These are phyloP conservation scores for Amphipyra berbera DNA, from an alignment of 2,888 invertebrate genomes.

Conservation along the genomic window DNA sequence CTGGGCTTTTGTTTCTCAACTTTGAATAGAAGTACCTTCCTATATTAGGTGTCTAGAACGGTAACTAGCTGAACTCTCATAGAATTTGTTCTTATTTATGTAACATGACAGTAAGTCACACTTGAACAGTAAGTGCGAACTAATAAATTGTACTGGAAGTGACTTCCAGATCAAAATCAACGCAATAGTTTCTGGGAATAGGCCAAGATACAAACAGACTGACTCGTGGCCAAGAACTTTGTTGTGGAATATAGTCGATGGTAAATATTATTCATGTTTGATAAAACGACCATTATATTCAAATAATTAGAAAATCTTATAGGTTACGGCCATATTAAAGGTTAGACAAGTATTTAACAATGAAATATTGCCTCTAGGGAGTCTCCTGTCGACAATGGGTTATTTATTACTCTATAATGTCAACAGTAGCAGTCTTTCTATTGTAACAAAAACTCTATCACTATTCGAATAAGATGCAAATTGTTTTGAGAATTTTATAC, in stretches of 20 bases:
- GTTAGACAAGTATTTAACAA: slow-evolving; percentile 53
- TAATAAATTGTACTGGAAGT: slow-evolving; percentile 20
- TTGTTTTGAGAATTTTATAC: slow-evolving; percentile 11
- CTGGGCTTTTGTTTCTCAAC: slow-evolving; percentile 35
- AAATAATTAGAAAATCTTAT: slow-evolving; percentile 41
- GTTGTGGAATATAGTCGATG: neutral
- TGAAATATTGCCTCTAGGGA: slow-evolving; percentile 60
- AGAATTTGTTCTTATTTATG: neutral
- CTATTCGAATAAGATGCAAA: slow-evolving; percentile 30
- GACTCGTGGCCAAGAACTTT: neutral
- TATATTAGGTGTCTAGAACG: slow-evolving; percentile 22
- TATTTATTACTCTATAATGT: slow-evolving; percentile 64
- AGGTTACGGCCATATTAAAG: slow-evolving; percentile 55
- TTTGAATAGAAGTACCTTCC: slow-evolving; percentile 35
- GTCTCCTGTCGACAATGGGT: slow-evolving; percentile 59
- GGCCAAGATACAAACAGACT: neutral
- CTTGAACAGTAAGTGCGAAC: slow-evolving; percentile 19
- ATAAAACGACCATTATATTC: slow-evolving; percentile 9
- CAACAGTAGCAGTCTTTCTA: slow-evolving; percentile 49
- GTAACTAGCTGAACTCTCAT: neutral
- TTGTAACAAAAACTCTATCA: slow-evolving; percentile 36
- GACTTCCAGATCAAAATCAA: slow-evolving; percentile 13
- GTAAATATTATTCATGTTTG: neutral
- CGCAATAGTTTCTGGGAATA: slow-evolving; percentile 23
- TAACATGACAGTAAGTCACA: slow-evolving; percentile 10